Evolutionary conservation across 2,113 vertebrate species (phyloP).

Genomic region (Peromyscus californicus): DNA sequence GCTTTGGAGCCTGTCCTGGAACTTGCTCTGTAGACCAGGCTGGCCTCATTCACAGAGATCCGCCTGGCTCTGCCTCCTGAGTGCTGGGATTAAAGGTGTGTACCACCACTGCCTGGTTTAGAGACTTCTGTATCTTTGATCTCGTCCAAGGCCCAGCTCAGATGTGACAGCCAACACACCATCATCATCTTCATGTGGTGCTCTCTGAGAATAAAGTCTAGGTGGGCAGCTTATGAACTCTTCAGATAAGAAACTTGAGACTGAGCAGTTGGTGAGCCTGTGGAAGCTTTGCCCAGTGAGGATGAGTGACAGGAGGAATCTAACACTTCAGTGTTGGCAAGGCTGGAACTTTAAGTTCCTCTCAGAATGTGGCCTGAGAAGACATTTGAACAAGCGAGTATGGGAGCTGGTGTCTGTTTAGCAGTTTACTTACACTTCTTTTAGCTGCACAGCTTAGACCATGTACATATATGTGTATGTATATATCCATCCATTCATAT

Average conservation of each 20-base stretch:
- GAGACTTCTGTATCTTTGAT: background rate
- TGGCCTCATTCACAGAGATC: no score
- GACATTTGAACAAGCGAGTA: background rate
- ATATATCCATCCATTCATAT: background rate
- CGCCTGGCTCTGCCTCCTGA: no score
- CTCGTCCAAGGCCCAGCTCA: background rate
- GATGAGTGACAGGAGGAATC: background rate
- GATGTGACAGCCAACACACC: background rate
- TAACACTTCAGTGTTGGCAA: conserved; percentile 13
- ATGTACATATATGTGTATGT: background rate
- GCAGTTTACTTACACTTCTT: background rate
- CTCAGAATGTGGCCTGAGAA: background rate
- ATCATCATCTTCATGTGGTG: background rate
- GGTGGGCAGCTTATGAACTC: background rate
- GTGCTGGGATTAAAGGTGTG: no score
- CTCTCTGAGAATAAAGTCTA: background rate
- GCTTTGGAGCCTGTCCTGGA: no score
- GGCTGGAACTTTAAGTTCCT: background rate
- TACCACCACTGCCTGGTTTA: no score
- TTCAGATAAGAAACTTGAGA: conserved; percentile 34
- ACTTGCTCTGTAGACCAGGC: no score
- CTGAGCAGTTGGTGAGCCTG: background rate
- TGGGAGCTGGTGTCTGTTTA: background rate
- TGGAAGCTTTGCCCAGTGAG: background rate
- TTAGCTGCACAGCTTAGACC: background rate